These are phyloP conservation scores for Oryzias melastigma DNA, from an alignment of 2,113 vertebrate genomes.

Conservation along the genomic window DNA sequence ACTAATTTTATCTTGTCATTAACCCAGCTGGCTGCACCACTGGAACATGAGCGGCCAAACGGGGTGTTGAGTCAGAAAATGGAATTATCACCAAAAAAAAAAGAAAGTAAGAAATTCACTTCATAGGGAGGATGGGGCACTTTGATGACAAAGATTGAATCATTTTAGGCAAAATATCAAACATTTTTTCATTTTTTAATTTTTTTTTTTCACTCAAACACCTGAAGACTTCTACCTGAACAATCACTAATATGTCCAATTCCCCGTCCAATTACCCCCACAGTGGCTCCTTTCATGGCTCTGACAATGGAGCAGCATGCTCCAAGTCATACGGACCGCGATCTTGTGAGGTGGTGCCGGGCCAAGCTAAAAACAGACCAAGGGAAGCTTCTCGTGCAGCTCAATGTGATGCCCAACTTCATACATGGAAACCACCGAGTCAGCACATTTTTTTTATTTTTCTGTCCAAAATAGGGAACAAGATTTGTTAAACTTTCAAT, in stretches of 20 bases:
- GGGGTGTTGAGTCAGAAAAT: not conserved
- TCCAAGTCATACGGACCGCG: slow-evolving; percentile 50
- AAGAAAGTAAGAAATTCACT: not conserved
- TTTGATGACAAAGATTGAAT: too few species aligned
- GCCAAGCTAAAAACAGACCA: slow-evolving; percentile 55
- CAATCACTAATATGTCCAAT: slow-evolving; percentile 36
- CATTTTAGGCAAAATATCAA: not conserved
- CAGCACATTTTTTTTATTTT: not conserved
- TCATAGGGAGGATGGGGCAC: too few species aligned
- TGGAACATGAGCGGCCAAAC: not conserved
- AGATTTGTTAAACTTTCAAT: slow-evolving; percentile 24
- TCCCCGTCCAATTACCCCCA: slow-evolving; percentile 32
- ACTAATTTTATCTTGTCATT: slow-evolving; percentile 33
- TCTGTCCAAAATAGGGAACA: not conserved
- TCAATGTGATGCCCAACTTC: slow-evolving; percentile 49
- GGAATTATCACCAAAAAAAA: not conserved
- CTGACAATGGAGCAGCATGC: slow-evolving; percentile 52
- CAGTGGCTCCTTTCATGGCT: slow-evolving; percentile 47
- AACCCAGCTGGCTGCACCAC: slow-evolving; percentile 1
- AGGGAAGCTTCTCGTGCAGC: slow-evolving; percentile 25
- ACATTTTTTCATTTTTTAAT: not conserved
- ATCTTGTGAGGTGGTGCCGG: slow-evolving; percentile 58
- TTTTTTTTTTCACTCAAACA: not conserved
- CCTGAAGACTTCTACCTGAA: slow-evolving; percentile 32
- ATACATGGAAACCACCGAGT: not conserved